phyloP scores from a whole-genome alignment of 2,113 vertebrate species.

The Gracilinanus agilis region DNA sequence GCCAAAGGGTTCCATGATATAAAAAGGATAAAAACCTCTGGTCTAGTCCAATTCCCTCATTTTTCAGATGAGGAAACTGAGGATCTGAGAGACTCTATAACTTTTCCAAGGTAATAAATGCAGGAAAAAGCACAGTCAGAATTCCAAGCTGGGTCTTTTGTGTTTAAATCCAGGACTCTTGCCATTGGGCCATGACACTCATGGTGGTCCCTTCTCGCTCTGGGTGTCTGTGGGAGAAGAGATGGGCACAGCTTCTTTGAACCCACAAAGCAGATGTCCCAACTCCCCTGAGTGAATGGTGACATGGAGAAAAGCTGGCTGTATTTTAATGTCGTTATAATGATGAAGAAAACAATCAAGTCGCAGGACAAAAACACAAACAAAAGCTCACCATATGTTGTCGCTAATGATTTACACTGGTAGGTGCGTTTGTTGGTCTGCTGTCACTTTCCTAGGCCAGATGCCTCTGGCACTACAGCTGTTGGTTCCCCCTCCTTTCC shows the following conservation, averaged over 20 bases:
- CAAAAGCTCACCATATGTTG: conserved; percentile 71
- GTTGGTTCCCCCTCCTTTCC: conserved; percentile 20
- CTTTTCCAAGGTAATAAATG: not conserved
- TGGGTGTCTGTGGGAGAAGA: not conserved
- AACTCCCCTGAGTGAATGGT: not conserved
- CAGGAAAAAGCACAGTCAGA: not conserved
- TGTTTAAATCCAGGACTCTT: not conserved
- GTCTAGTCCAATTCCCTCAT: not conserved
- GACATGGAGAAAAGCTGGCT: conserved; percentile 49
- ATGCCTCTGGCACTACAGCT: conserved; percentile 71
- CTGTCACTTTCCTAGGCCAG: conserved; percentile 46
- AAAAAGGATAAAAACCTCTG: not conserved
- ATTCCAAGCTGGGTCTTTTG: not conserved
- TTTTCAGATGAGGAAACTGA: not conserved
- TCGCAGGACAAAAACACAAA: conserved; percentile 53
- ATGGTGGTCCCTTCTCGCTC: not conserved
- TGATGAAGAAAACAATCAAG: conserved; percentile 61
- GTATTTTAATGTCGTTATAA: conserved; percentile 64
- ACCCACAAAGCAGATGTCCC: conserved; percentile 27
- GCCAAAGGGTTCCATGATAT: not conserved
- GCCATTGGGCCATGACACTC: not conserved
- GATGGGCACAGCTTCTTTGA: conserved; percentile 20
- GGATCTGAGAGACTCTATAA: not conserved
- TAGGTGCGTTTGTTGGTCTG: conserved; percentile 36
- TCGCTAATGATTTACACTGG: conserved; percentile 47